Evolutionary conservation across 2,113 vertebrate species (phyloP).

Genomic region (Phoxinus phoxinus): DNA sequence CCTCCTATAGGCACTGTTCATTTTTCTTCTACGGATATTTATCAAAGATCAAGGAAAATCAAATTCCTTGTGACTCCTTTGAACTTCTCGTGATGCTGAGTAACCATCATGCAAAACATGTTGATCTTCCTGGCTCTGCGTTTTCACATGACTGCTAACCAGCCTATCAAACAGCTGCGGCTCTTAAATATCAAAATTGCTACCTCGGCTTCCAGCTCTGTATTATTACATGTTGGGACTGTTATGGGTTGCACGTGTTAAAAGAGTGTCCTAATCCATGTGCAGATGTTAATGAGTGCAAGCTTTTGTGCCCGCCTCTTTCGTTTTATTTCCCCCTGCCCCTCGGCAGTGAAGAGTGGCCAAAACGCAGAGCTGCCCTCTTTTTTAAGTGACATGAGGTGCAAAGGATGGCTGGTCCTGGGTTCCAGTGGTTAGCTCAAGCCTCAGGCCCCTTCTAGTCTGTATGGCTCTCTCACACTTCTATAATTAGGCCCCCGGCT

Average conservation of each 20-base stretch:
- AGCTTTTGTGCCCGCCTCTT: background rate
- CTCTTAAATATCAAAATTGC: slow-evolving; percentile 49
- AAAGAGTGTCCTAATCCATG: slow-evolving; percentile 29
- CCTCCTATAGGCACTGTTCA: background rate
- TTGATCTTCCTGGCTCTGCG: slow-evolving; percentile 15
- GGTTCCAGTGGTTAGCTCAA: slow-evolving; percentile 47
- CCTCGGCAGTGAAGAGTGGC: slow-evolving; percentile 15
- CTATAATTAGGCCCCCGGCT: slow-evolving; percentile 67
- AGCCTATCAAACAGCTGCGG: slow-evolving; percentile 56
- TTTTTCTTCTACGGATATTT: background rate
- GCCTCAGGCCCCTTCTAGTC: slow-evolving; percentile 58
- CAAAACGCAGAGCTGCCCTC: slow-evolving; percentile 30
- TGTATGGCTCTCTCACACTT: slow-evolving; percentile 67
- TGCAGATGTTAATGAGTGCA: slow-evolving; percentile 36
- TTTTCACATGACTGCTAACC: slow-evolving; percentile 12
- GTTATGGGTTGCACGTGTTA: slow-evolving; percentile 45
- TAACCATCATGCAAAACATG: slow-evolving; percentile 9
- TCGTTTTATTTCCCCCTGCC: background rate
- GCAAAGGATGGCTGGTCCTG: slow-evolving; percentile 29
- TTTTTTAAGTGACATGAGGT: slow-evolving; percentile 25
- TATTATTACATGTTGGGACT: slow-evolving; percentile 43
- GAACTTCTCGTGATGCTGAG: slow-evolving; percentile 6
- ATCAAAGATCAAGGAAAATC: background rate
- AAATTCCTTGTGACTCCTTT: background rate
- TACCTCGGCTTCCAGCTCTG: slow-evolving; percentile 23